Base-by-base conservation (phyloP, 1,140 invertebrate species). In the Metaphire vulgaris region DNA sequence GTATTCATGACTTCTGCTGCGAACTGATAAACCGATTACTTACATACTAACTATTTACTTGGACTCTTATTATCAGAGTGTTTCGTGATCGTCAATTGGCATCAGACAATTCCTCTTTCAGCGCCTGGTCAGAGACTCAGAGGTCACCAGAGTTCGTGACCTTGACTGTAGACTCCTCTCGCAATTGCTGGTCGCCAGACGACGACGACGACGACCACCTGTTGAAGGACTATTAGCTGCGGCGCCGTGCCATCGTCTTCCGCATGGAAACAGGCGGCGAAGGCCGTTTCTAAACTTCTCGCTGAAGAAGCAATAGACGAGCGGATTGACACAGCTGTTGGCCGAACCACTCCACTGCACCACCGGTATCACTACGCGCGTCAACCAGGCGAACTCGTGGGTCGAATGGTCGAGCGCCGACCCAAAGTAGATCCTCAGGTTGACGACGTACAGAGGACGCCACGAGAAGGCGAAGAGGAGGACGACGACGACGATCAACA, bases 391-490 rank as follows among this genome's bases (percentile, higher is more conserved):
- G 41, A 56, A 56, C 41, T 56, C 41, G 6, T 12, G 41, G 41
- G 6, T 56, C 6, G 6, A 12, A 6, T 56, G 6, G 41, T 56
- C 41, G 41, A 56, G 41, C 6, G 41, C 6, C 6, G 33, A 74
- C 41, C 75, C 71, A 73, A 82, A 84, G 56, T 80, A 81, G 2
- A 80, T 41, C 33, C 78, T 77, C 12, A 85, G 72, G 30, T 80
- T 68, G n/a, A 84, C 78, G 15, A 80, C 89, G 87, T 98, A 98
- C 14, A 98, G 88, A 0, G 96, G 96, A 78, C 96, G 87, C 96
- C 96, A 98, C 28, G 94, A 96, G 0, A 96, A 86, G 0, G 95
- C 93, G 85, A 98, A 98, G 0, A 97, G 87, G 21, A 97, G 92
- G 1, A 98, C 95, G 0, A 99, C 96, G 0, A 92, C 92, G 0